Base-by-base conservation (phyloP, 2,888 invertebrate genomes). In the Anaspis maculata region DNA sequence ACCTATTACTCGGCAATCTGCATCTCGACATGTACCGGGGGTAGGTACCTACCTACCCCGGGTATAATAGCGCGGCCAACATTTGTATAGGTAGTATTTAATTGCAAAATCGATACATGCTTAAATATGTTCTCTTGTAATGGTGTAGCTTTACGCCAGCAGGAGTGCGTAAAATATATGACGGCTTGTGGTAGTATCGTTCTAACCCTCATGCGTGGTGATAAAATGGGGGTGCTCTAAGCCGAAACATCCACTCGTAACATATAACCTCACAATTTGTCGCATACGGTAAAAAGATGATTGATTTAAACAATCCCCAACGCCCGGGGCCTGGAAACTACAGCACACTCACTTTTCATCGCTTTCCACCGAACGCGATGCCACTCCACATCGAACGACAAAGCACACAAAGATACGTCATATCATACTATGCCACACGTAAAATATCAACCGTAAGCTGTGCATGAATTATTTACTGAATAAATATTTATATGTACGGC, bases 261-360 rank as follows among this genome's bases (percentile, higher is more conserved):
- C 45, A 40, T 42, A 44, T 43, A 50, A 45, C 45, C 45, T 44
- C 42, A 44, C 48, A 51, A 53, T 52, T 53, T 53, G 51, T 52
- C 50, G 48, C 46, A 40, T 41, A 37, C 42, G 44, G 49, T 45
- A 53, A 53, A 53, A 53, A 52, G 49, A 50, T 51, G 50, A 53
- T 52, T 52, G 53, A 53, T 53, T 52, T 48, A 49, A 52, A 51
- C 49, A 52, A 51, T 49, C 45, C 44, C 39, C 36, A 37, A 34
- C 35, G 45, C 44, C 35, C 26, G 36, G 34, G 34, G 48, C 37
- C 32, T 35, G 29, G 34, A 41, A 43, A 45, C 40, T 43, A 45
- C 44, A 43, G 35, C 43, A 41, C 39, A 30, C 40, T 33, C 34
- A 43, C 39, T 40, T 43, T 36, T 45, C 41, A 45, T 39, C 39